Evolutionary conservation across 2,113 vertebrate species (phyloP).

Genomic region (Maccullochella peelii): DNA sequence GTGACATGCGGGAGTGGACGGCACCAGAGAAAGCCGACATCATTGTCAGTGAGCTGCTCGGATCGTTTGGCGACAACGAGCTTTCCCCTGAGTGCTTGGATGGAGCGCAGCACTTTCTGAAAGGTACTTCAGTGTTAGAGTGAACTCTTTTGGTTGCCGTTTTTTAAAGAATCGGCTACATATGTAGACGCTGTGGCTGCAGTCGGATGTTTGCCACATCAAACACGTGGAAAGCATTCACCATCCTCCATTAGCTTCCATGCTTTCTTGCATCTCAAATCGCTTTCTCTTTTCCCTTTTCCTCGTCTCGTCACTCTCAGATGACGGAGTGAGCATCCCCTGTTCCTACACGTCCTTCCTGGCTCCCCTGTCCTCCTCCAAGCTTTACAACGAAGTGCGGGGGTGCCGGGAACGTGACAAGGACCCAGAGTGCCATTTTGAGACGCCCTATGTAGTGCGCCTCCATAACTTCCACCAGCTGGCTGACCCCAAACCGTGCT

Average conservation of each 20-base stretch:
- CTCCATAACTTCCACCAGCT: slow-evolving; percentile 95
- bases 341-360: slow-evolving; percentile 92
- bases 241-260: slow-evolving; percentile 13
- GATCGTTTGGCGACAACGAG: slow-evolving; percentile 94
- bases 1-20: slow-evolving; percentile 93
- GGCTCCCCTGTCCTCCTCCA: slow-evolving; percentile 94
- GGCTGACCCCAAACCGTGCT: slow-evolving; percentile 90
- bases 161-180: neutral
- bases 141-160: neutral
- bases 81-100: slow-evolving; percentile 94
- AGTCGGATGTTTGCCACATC: neutral
- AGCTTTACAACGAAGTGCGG: slow-evolving; percentile 94
- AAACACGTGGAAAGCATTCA: neutral
- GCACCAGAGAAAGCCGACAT: slow-evolving; percentile 94
- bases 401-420: slow-evolving; percentile 92
- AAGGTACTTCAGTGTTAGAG: slow-evolving; percentile 80
- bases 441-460: slow-evolving; percentile 94
- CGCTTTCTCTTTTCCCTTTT: slow-evolving; percentile 18
- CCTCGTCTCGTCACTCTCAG: slow-evolving; percentile 66
- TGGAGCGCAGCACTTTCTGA: slow-evolving; percentile 93
- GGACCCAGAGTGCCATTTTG: slow-evolving; percentile 91
- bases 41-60: slow-evolving; percentile 93
- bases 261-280: slow-evolving; percentile 32
- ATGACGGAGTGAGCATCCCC: slow-evolving; percentile 92
- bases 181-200: neutral